phyloP scores from a whole-genome alignment of 1,140 invertebrate genomes.

The Drosophila micromelanica region DNA sequence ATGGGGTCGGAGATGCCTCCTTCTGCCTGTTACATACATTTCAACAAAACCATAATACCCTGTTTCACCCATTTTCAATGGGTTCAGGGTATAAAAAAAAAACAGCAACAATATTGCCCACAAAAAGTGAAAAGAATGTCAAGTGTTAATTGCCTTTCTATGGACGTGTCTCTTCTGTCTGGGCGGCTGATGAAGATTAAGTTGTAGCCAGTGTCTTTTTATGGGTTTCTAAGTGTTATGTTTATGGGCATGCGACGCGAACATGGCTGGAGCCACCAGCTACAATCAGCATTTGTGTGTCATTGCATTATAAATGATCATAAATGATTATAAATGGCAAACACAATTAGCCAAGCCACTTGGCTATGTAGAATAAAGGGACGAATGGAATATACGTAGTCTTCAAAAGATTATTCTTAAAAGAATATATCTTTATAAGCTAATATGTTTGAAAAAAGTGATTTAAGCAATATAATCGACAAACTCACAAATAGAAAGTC shows the following conservation, averaged over 20 bases:
- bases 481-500: no score
- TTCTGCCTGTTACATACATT: no score
- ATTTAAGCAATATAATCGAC: no score
- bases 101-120: slow-evolving; percentile 14
- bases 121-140: slow-evolving; percentile 81
- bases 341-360: slow-evolving; percentile 19
- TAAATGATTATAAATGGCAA: slow-evolving; percentile 53
- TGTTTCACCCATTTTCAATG: no score
- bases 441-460: no score
- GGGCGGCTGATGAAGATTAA: slow-evolving; percentile 70
- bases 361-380: slow-evolving; percentile 1
- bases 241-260: slow-evolving; percentile 39
- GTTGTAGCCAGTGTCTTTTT: slow-evolving; percentile 61
- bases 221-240: slow-evolving; percentile 49
- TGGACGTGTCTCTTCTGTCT: slow-evolving; percentile 37
- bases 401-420: neutral
- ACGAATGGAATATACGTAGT: neutral
- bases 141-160: slow-evolving; percentile 77
- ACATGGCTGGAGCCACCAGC: neutral
- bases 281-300: slow-evolving; percentile 34
- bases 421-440: no score
- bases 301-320: slow-evolving; percentile 50
- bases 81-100: no score
- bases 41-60: no score
- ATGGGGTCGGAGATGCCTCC: no score